phyloP scores from a whole-genome alignment of 2,888 invertebrate genomes.

The Ischnus inquisitorius region DNA sequence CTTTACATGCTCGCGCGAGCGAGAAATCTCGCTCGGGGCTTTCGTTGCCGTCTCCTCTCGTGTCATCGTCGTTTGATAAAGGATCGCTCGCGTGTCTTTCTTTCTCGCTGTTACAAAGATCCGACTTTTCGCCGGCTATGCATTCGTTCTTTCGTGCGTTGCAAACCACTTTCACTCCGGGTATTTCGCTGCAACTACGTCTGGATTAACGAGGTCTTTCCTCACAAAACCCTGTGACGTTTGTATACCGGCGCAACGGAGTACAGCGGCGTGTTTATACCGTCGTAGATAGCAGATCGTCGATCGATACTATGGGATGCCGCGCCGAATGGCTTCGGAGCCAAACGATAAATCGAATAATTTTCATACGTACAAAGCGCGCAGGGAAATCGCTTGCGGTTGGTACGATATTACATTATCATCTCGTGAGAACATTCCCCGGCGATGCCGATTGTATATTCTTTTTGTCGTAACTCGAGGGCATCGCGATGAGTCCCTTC shows the following conservation, averaged over 20 bases:
- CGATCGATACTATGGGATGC: background rate
- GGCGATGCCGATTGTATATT: slow-evolving; percentile 5
- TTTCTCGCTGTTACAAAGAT: slow-evolving; percentile 49
- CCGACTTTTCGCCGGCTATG: slow-evolving; percentile 39
- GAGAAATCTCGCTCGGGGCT: slow-evolving; percentile 50
- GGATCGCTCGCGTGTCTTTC: slow-evolving; percentile 47
- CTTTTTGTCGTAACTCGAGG: background rate
- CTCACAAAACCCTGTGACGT: background rate
- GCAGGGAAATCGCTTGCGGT: background rate
- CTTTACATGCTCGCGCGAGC: slow-evolving; percentile 59
- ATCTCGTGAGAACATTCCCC: slow-evolving; percentile 22
- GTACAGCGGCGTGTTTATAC: background rate
- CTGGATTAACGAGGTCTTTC: slow-evolving; percentile 13
- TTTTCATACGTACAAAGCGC: background rate
- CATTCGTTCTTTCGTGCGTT: slow-evolving; percentile 45
- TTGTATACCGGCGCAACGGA: background rate
- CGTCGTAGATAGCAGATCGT: background rate
- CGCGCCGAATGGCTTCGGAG: background rate
- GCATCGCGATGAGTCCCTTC: slow-evolving; percentile 11
- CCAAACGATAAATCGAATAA: background rate
- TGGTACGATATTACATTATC: background rate
- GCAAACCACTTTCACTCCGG: slow-evolving; percentile 62
- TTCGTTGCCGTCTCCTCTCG: slow-evolving; percentile 47
- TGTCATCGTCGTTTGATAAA: slow-evolving; percentile 67
- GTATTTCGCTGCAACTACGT: background rate